Evolutionary conservation across 2,113 vertebrate species (phyloP), one percentile per base, ranked within the genome.

Genomic region (human): DNA sequence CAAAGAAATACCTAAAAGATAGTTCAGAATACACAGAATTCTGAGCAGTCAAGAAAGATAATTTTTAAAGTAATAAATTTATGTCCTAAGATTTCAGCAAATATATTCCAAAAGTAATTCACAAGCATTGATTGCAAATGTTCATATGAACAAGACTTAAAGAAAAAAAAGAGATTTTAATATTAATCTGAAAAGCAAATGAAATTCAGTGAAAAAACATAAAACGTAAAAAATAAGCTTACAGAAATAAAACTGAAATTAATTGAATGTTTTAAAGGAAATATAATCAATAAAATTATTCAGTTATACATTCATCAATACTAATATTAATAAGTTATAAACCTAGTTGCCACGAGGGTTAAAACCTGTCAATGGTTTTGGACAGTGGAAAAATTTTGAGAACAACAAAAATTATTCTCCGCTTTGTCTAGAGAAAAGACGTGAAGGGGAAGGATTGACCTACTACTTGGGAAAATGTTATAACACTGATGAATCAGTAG

Each of bases 231-330:
- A n/a, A 35, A 61, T 45, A 35, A 3, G 7, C 2, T 78, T 43
- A 40, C 9, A 86, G 16, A 76, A 59, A 75, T 66, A 35, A 17
- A 64, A 22, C 12, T 78, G 2, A 82, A 64, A 87, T 38, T 78
- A 8, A 88, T 55, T 96, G 59, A 84, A 50, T 85, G 32, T 70
- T 86, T 59, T 12, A 25, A 86, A 81, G 66, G 11, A 35, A 68
- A 86, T 20, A 30, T 12, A 82, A 52, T 38, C 0, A 64, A 50
- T 4, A 40, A 68, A 43, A 55, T 14, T 18, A 48, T 76, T 1
- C 5, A 48, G 45, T 88, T 75, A 68, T 3, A 11, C 8, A 43
- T 12, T 32, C 2, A 0, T 6, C 30, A 64, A 64, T 68, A 30
- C 27, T 5, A 59, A 18, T 52, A 61, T 81, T 38, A 86, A 52